Conservation (phyloP, 1,140 invertebrate genomes). For the Panulirus ornatus region DNA sequence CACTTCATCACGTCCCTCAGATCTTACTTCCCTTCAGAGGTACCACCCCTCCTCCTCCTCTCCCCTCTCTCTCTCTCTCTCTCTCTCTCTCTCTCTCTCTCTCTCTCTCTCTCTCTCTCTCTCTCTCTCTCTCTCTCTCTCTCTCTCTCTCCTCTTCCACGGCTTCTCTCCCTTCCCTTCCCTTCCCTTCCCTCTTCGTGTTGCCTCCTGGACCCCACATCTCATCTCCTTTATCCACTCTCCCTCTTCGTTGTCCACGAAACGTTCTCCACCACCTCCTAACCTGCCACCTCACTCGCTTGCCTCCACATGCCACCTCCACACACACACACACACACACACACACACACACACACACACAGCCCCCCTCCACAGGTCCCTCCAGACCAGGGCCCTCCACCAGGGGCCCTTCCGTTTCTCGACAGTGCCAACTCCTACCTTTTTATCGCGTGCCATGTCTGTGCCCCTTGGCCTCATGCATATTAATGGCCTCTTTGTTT, state of each 20-base stretch:
- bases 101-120: no score
- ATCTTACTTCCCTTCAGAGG: no score
- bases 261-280: neutral
- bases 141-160: no score
- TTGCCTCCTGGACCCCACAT: no score
- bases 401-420: neutral
- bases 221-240: neutral
- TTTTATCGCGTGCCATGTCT: neutral
- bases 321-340: slow-evolving; percentile 27
- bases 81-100: no score
- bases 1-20: no score
- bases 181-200: neutral
- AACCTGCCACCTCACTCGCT: neutral
- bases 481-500: slow-evolving; percentile 46
- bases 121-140: no score
- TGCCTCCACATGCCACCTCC: neutral
- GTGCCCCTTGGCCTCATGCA: slow-evolving; percentile 15
- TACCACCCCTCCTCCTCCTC: no score
- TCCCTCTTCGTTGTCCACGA: neutral
- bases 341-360: slow-evolving; percentile 23
- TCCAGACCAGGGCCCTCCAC: neutral
- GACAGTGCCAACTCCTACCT: neutral
- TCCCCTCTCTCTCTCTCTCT: no score
- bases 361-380: neutral
- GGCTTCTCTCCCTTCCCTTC: neutral